A percentile compares a stretch with the other conserved stretches of the same genome.
Evolutionary conservation across 2,113 vertebrate species (phyloP).

Genomic region (Cyphomyrus plagiostoma): DNA sequence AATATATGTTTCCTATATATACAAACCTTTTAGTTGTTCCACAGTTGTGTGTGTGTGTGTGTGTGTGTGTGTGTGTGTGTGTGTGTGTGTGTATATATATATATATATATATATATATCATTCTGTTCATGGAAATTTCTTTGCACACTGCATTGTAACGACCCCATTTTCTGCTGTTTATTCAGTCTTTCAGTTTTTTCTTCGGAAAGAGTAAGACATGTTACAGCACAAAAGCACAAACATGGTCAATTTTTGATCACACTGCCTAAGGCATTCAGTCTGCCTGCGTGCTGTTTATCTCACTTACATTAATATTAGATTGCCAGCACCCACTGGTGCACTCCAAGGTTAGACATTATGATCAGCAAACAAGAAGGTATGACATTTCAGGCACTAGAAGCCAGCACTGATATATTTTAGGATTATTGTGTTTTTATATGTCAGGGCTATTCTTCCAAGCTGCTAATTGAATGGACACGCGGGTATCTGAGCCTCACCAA

Average conservation of each 20-base stretch:
- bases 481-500: background rate
- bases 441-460: background rate
- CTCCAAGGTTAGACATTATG: background rate
- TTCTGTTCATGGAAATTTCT: background rate
- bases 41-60: background rate
- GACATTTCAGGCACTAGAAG: background rate
- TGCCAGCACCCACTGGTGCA: background rate
- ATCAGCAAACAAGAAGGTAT: background rate
- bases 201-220: background rate
- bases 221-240: background rate
- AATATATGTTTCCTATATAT: background rate
- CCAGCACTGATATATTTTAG: background rate
- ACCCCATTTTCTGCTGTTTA: background rate
- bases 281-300: background rate
- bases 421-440: background rate
- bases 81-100: background rate
- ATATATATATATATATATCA: background rate
- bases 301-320: background rate
- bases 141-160: background rate
- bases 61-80: background rate
- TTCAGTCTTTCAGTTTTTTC: background rate
- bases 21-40: background rate
- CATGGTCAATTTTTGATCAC: background rate
- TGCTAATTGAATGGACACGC: background rate
- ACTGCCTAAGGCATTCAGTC: background rate